Conservation (phyloP, 2,113 vertebrate genomes). For the Pangasianodon gigas region DNA sequence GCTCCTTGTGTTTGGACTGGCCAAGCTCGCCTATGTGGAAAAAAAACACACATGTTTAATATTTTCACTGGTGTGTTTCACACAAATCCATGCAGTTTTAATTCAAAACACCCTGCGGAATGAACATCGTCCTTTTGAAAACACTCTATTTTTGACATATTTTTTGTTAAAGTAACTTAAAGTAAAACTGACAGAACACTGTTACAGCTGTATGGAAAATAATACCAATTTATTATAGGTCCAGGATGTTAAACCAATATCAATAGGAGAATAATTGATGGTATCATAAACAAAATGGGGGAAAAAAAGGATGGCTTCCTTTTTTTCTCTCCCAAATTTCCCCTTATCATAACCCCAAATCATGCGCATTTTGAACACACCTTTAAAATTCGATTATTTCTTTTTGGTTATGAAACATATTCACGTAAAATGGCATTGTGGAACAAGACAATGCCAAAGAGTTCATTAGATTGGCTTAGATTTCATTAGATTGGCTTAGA, state of each 20-base stretch:
- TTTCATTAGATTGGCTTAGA: background rate
- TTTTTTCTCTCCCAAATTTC: background rate
- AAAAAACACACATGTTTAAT: conserved; percentile 36
- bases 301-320: background rate
- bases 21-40: conserved; percentile 2
- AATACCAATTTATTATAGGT: background rate
- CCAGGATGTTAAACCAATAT: background rate
- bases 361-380: background rate
- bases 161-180: background rate
- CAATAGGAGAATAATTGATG: background rate
- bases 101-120: conserved; percentile 45
- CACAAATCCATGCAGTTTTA: conserved; percentile 36
- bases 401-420: background rate
- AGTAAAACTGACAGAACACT: background rate
- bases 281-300: background rate
- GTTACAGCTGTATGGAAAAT: background rate
- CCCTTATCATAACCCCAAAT: background rate
- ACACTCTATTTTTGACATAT: background rate
- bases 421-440: background rate
- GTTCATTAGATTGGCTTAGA: background rate
- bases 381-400: background rate
- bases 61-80: conserved; percentile 53
- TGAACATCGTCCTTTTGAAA: background rate
- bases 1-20: conserved; percentile 50
- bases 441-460: background rate